Evolutionary conservation across 2,888 invertebrate species (phyloP).

Genomic region (Acleris emargana): DNA sequence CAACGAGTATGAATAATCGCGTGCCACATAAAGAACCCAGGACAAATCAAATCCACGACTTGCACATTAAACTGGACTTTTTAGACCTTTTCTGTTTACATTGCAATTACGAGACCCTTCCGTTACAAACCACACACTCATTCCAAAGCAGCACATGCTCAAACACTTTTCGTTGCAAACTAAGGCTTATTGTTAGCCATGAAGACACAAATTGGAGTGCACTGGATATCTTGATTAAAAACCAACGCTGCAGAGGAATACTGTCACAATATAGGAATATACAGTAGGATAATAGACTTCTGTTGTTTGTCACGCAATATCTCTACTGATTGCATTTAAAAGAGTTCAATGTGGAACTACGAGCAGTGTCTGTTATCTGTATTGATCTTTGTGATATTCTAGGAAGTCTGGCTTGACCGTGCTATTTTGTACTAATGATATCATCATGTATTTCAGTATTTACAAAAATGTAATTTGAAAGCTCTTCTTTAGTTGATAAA

Average conservation of each 20-base stretch:
- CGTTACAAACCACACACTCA: slow-evolving; percentile 45
- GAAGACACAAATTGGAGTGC: slow-evolving; percentile 15
- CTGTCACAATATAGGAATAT: slow-evolving; percentile 14
- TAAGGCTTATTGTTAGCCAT: slow-evolving; percentile 23
- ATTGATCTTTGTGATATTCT: no score
- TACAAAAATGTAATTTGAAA: no score
- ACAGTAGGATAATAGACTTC: slow-evolving; percentile 39
- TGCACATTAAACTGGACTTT: slow-evolving; percentile 55
- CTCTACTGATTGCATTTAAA: slow-evolving; percentile 31
- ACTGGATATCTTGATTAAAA: slow-evolving; percentile 22
- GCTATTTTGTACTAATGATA: no score
- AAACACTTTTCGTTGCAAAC: slow-evolving; percentile 18
- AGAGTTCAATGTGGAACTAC: not conserved
- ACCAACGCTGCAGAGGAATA: slow-evolving; percentile 20
- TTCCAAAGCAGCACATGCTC: slow-evolving; percentile 41
- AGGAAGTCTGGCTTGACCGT: no score
- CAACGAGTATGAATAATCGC: no score
- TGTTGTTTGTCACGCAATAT: slow-evolving; percentile 44
- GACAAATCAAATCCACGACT: slow-evolving; percentile 49
- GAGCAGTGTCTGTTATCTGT: not conserved
- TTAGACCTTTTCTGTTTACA: slow-evolving; percentile 61
- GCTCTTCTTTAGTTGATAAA: no score
- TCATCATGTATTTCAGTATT: no score
- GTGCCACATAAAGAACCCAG: slow-evolving; percentile 39
- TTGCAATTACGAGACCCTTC: slow-evolving; percentile 64